These are phyloP conservation scores for Scaptomyza hsui DNA, from an alignment of 1,140 invertebrate species.

Conservation along the genomic window DNA sequence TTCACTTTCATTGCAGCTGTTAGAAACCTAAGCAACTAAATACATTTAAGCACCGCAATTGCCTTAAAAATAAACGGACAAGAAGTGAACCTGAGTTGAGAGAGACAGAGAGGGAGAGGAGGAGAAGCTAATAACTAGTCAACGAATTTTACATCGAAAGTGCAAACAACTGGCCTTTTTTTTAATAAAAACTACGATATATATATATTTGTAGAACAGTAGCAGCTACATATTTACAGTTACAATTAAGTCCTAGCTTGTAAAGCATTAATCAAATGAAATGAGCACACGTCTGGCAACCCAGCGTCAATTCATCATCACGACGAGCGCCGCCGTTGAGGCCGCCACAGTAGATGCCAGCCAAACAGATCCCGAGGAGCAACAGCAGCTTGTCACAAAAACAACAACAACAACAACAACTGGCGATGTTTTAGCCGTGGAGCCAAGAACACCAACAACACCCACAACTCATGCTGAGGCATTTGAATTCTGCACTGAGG, in stretches of 20 bases:
- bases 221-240: conserved; percentile 4
- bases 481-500: conserved; percentile 70
- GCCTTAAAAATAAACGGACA: conserved; percentile 55
- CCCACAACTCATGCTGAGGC: conserved; percentile 47
- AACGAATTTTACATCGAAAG: conserved; percentile 65
- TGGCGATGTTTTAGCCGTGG: conserved; percentile 49
- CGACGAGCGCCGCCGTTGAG: conserved; percentile 56
- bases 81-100: not conserved
- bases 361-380: conserved; percentile 43
- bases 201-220: no score
- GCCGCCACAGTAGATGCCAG: conserved; percentile 48
- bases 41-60: conserved; percentile 60
- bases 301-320: conserved; percentile 78
- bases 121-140: conserved; percentile 41
- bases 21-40: conserved; percentile 49
- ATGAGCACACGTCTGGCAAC: conserved; percentile 79
- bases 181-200: not conserved
- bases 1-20: conserved; percentile 58
- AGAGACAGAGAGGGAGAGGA: not conserved
- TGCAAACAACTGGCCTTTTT: conserved; percentile 38
- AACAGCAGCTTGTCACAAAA: conserved; percentile 51
- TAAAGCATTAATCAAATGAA: conserved; percentile 65
- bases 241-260: conserved; percentile 19
- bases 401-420: conserved; percentile 26
- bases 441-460: conserved; percentile 35